These are phyloP conservation scores for Falco punctatus DNA, from an alignment of 2,113 vertebrate species.

Conservation along the genomic window DNA sequence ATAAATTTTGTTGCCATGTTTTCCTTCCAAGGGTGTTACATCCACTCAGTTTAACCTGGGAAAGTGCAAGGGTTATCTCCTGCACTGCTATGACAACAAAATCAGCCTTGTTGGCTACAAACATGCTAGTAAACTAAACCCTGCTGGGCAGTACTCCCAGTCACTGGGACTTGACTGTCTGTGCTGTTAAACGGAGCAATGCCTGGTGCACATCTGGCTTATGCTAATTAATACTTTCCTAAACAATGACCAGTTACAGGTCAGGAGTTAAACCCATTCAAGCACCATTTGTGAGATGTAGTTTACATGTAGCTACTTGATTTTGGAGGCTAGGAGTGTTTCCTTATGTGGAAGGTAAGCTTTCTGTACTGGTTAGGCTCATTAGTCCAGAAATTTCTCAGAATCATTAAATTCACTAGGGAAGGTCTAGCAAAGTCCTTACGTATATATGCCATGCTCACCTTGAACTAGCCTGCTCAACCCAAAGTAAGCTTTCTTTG, in stretches of 20 bases:
- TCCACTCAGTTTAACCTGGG: background rate
- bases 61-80: background rate
- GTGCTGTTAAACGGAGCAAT: background rate
- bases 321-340: background rate
- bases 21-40: background rate
- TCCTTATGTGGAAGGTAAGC: background rate
- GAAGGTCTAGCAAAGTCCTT: background rate
- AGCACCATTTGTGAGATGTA: background rate
- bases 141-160: background rate
- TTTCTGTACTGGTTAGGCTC: background rate
- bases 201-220: background rate
- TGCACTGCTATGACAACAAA: background rate
- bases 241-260: fast-evolving
- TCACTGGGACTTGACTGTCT: background rate
- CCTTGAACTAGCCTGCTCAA: background rate
- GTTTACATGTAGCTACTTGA: background rate
- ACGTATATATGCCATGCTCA: background rate
- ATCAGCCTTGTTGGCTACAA: background rate
- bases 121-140: background rate
- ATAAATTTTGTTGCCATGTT: background rate
- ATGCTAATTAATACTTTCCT: background rate
- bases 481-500: background rate
- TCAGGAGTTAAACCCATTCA: background rate
- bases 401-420: background rate
- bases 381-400: background rate